These are phyloP conservation scores for Clupea harengus DNA, from an alignment of 2,113 vertebrate genomes.

Conservation along the genomic window DNA sequence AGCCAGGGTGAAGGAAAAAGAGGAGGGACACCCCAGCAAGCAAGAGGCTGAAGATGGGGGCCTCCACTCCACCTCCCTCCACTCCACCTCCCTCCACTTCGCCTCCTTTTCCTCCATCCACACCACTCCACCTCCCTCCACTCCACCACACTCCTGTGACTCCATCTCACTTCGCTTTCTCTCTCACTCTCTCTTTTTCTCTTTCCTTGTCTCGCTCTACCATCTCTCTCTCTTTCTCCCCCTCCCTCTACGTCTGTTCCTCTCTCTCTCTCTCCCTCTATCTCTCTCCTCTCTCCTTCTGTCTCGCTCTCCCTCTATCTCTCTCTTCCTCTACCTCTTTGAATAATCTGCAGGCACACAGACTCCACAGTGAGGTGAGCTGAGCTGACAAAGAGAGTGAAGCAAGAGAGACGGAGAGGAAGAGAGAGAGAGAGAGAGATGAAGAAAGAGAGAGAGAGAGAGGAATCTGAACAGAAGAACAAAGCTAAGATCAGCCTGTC, in stretches of 20 bases:
- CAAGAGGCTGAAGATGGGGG: too few species aligned
- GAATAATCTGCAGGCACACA: too few species aligned
- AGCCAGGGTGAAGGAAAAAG: too few species aligned
- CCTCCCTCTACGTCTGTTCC: background rate
- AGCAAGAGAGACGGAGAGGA: conserved; percentile 11
- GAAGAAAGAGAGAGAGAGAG: conserved; percentile 31
- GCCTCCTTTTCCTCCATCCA: too few species aligned
- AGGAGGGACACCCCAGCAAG: too few species aligned
- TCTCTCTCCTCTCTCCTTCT: too few species aligned
- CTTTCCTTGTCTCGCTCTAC: background rate
- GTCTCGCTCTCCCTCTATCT: background rate
- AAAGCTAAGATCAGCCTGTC: conserved; percentile 34
- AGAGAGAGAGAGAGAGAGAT: background rate
- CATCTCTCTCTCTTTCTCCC: background rate
- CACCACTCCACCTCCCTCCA: too few species aligned
- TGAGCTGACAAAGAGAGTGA: background rate
- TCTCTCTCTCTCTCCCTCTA: background rate
- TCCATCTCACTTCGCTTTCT: too few species aligned
- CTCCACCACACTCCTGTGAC: too few species aligned
- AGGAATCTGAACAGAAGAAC: conserved; percentile 44
- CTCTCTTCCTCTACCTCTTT: background rate
- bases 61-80: too few species aligned
- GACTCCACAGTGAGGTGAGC: background rate
- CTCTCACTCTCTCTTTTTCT: too few species aligned
- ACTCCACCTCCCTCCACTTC: too few species aligned